These are phyloP conservation scores for Sinhomidia bicolor DNA, from an alignment of 2,888 invertebrate species.

Conservation along the genomic window DNA sequence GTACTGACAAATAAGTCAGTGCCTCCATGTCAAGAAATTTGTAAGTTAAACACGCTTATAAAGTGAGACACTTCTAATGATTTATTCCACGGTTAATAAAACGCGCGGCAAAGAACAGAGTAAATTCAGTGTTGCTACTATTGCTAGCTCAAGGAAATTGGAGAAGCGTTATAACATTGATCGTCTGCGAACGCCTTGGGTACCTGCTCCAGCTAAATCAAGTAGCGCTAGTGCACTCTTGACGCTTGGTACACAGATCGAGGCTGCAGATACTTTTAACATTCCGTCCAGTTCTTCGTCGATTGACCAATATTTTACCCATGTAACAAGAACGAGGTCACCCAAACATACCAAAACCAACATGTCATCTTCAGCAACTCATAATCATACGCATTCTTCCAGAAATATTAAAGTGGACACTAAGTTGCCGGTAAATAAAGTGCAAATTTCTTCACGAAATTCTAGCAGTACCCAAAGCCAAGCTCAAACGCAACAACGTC, in stretches of 20 bases:
- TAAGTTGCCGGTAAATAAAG: not conserved
- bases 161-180: slow-evolving; percentile 8
- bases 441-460: not conserved
- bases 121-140: too few species aligned
- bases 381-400: not conserved
- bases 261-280: not conserved
- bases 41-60: too few species aligned
- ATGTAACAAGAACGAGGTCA: not conserved
- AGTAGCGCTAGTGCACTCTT: slow-evolving; percentile 25
- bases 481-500: not conserved
- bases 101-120: too few species aligned
- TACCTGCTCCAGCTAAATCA: slow-evolving; percentile 75
- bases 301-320: not conserved
- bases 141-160: not conserved
- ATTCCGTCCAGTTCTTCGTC: slow-evolving; percentile 26
- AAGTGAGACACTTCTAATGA: too few species aligned
- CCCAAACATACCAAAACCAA: not conserved
- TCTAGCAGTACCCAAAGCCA: not conserved
- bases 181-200: slow-evolving; percentile 74
- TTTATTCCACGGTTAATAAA: too few species aligned
- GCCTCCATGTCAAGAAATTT: too few species aligned
- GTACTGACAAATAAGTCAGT: too few species aligned
- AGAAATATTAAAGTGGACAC: not conserved
- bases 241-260: not conserved
- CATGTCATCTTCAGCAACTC: not conserved